These are phyloP conservation scores for Macrophya annulata DNA, from an alignment of 2,888 invertebrate genomes.

Conservation along the genomic window DNA sequence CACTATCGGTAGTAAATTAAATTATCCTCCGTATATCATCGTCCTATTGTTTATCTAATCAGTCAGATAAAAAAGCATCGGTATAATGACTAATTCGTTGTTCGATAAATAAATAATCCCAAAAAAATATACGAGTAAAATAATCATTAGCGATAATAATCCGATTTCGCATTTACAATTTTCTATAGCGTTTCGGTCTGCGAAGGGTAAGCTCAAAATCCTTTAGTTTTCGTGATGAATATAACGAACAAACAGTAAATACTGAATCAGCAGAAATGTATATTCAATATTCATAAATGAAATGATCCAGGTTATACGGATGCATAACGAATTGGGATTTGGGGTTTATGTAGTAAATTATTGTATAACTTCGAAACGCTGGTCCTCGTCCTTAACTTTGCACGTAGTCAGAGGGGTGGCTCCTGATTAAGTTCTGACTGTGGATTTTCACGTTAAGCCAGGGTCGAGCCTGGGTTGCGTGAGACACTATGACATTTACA, in stretches of 20 bases:
- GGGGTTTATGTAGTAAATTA: slow-evolving; percentile 11
- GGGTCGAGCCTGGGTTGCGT: slow-evolving; percentile 68
- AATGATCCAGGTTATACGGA: slow-evolving; percentile 17
- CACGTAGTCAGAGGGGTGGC: background rate
- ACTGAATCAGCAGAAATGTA: slow-evolving; percentile 24
- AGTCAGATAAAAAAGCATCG: background rate
- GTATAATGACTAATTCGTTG: background rate
- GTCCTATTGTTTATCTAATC: background rate
- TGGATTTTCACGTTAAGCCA: slow-evolving; percentile 71
- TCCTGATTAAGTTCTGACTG: slow-evolving; percentile 71
- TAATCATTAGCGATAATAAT: background rate
- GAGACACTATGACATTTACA: slow-evolving; percentile 69
- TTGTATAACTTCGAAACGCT: slow-evolving; percentile 8
- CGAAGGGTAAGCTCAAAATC: background rate
- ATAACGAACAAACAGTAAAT: background rate
- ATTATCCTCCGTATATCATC: background rate
- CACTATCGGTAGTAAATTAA: slow-evolving; percentile 16
- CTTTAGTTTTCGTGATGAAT: background rate
- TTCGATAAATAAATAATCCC: background rate
- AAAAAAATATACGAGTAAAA: background rate
- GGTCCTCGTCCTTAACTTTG: slow-evolving; percentile 15
- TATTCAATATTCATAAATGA: slow-evolving; percentile 31
- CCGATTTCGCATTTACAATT: background rate
- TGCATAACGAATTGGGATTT: slow-evolving; percentile 35
- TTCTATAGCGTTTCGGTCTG: background rate